Evolutionary conservation across 1,140 invertebrate species (phyloP).

Genomic region (Zaprionus nigranus): DNA sequence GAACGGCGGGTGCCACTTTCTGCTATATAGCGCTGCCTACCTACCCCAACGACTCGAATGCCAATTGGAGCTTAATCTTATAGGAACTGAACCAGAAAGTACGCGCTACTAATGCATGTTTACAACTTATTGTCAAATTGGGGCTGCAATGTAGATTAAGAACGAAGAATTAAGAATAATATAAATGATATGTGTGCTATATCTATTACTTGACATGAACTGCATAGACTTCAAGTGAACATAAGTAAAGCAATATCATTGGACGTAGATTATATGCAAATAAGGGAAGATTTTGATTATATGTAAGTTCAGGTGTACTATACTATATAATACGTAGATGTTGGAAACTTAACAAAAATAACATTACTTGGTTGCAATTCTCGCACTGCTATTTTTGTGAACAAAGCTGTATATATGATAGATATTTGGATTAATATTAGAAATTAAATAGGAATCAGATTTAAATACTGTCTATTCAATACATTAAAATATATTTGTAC

Average conservation of each 20-base stretch:
- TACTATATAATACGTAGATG: too few species aligned
- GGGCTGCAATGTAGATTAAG: neutral
- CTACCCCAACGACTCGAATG: conserved; percentile 44
- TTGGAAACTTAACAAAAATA: too few species aligned
- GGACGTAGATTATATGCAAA: too few species aligned
- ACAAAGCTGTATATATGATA: too few species aligned
- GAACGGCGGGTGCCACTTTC: conserved; percentile 52
- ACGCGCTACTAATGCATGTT: neutral
- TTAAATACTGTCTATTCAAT: too few species aligned
- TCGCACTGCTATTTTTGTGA: too few species aligned
- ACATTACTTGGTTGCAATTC: too few species aligned
- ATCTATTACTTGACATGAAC: neutral
- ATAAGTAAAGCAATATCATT: neutral
- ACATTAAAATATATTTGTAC: too few species aligned
- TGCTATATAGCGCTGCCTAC: conserved; percentile 9
- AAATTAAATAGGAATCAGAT: too few species aligned
- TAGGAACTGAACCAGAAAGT: conserved; percentile 13
- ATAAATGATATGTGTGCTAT: neutral
- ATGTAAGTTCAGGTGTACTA: too few species aligned
- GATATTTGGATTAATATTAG: too few species aligned
- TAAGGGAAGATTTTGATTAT: too few species aligned
- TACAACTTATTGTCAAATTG: neutral
- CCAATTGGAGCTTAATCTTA: conserved; percentile 33
- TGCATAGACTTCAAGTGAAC: neutral
- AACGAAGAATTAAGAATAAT: neutral